These are phyloP conservation scores for Pipistrellus nathusii DNA, from an alignment of 2,797 vertebrate genomes.

Conservation along the genomic window DNA sequence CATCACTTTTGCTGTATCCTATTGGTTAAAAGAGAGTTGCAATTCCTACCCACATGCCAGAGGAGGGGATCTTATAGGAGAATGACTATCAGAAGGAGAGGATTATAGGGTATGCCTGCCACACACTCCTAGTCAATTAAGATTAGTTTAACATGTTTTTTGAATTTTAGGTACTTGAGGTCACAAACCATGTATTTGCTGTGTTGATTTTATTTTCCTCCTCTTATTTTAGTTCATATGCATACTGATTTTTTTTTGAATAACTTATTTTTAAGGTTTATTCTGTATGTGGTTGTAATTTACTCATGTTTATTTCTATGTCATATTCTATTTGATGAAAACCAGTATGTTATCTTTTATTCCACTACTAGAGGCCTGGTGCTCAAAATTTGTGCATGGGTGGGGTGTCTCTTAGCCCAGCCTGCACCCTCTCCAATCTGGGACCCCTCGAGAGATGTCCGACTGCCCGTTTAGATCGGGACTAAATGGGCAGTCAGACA, in stretches of 20 bases:
- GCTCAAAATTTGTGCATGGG: too few relatives aligned
- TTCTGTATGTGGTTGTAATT: not conserved
- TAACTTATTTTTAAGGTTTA: constrained; percentile 24
- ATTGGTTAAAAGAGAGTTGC: not conserved
- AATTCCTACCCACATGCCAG: not conserved
- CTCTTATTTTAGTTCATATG: not conserved
- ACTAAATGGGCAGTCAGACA: too few relatives aligned
- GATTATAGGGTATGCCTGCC: not conserved
- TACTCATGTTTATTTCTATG: constrained; percentile 43
- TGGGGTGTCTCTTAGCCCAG: too few relatives aligned
- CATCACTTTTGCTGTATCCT: not conserved
- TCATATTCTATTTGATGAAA: constrained; percentile 23
- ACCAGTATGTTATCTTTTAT: not conserved
- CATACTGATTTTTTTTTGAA: not conserved
- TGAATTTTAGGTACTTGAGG: not conserved
- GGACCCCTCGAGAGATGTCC: too few relatives aligned
- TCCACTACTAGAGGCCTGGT: not conserved
- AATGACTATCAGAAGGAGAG: not conserved
- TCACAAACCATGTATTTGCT: not conserved
- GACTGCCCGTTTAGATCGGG: too few relatives aligned
- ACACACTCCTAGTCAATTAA: not conserved
- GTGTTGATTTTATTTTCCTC: not conserved
- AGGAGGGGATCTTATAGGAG: not conserved
- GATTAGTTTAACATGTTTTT: constrained; percentile 4
- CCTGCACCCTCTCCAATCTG: too few relatives aligned